Conservation (phyloP, 2,113 vertebrate genomes). For the Dolichallabes microphthalmus region DNA sequence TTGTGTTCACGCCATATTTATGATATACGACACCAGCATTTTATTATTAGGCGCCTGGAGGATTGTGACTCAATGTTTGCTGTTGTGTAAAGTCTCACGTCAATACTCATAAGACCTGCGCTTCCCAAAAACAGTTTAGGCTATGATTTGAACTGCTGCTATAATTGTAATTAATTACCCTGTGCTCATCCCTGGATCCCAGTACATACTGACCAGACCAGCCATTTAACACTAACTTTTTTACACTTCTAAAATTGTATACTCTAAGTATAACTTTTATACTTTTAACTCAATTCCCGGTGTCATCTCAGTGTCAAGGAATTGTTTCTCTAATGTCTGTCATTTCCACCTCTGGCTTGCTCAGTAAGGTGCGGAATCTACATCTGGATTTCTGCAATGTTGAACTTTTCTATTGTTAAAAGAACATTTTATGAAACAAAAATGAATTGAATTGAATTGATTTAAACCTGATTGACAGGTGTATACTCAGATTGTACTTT, state of each 20-base stretch:
- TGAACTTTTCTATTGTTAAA: not conserved
- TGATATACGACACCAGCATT: not conserved
- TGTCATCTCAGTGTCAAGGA: not conserved
- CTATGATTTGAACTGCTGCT: not conserved
- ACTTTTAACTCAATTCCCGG: not conserved
- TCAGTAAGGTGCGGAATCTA: not conserved
- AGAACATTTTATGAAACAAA: not conserved
- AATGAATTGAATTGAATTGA: not conserved
- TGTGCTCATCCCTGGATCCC: not conserved
- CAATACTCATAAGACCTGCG: not conserved
- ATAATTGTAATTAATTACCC: too few species aligned
- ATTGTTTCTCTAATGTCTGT: not conserved
- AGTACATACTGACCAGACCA: not conserved
- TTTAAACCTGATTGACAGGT: slow-evolving; percentile 52
- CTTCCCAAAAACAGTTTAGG: not conserved
- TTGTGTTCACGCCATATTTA: not conserved
- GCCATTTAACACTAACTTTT: not conserved
- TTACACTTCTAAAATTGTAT: too few species aligned
- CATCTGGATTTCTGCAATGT: not conserved
- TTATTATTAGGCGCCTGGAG: not conserved
- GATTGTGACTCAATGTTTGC: not conserved
- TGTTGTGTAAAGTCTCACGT: not conserved
- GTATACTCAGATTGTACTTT: slow-evolving; percentile 31
- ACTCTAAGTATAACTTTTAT: too few species aligned
- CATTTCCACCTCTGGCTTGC: not conserved